Conservation (phyloP, 1,140 invertebrate species). For the Ceratina calcarata region DNA sequence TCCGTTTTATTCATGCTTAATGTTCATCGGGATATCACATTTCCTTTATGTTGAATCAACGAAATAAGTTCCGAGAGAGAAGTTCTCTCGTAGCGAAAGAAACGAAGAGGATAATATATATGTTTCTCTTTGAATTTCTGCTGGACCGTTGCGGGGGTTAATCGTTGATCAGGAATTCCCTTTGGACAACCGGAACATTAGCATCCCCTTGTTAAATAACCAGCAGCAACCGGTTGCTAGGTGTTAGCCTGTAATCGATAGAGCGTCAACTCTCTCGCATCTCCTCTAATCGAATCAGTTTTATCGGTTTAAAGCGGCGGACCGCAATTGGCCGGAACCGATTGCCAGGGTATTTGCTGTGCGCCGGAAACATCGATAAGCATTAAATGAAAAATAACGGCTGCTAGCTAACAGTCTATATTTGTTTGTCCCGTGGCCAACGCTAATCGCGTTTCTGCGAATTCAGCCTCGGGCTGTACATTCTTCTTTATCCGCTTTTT, state of each 20-base stretch:
- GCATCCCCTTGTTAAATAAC: slow-evolving; percentile 13
- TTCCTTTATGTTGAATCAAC: too few relatives aligned
- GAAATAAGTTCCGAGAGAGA: too few relatives aligned
- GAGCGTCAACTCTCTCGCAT: slow-evolving; percentile 28
- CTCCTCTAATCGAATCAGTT: slow-evolving; percentile 48
- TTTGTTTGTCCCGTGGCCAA: slow-evolving; percentile 8
- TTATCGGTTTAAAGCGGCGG: slow-evolving; percentile 48
- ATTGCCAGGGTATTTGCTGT: slow-evolving; percentile 45
- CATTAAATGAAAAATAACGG: slow-evolving; percentile 49
- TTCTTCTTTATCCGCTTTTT: not conserved
- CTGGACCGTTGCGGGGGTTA: not conserved
- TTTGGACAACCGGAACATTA: not conserved
- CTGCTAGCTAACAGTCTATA: not conserved
- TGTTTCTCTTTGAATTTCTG: not conserved
- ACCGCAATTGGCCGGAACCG: slow-evolving; percentile 46
- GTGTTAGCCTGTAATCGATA: slow-evolving; percentile 44
- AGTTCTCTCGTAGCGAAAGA: not conserved
- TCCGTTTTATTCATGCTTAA: not conserved
- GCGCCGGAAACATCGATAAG: slow-evolving; percentile 37
- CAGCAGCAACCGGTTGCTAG: slow-evolving; percentile 30
- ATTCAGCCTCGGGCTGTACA: not conserved
- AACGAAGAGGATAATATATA: not conserved
- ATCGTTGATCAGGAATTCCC: not conserved
- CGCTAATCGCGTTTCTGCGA: not conserved
- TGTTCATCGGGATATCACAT: not conserved